Evolutionary conservation across 2,113 vertebrate genomes (phyloP).

Genomic region (Willisornis vidua): DNA sequence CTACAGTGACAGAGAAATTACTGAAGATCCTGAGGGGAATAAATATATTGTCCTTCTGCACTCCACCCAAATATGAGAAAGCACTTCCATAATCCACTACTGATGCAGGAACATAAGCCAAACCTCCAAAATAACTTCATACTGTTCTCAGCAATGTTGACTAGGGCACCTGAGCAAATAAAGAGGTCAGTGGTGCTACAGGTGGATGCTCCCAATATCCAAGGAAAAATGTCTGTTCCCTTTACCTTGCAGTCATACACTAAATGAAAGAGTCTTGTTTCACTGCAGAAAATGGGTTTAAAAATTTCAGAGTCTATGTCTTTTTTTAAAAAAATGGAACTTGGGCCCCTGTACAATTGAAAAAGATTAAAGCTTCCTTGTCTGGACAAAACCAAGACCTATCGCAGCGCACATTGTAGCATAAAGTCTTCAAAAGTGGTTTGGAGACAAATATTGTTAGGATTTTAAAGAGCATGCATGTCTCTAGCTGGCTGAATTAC

Average conservation of each 20-base stretch:
- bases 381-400: background rate
- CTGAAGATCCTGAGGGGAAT: background rate
- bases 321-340: background rate
- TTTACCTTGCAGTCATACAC: background rate
- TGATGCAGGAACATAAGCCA: background rate
- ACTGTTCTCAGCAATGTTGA: background rate
- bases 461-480: background rate
- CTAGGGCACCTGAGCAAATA: background rate
- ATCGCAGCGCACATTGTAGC: background rate
- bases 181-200: background rate
- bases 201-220: background rate
- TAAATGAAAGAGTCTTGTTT: background rate
- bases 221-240: background rate
- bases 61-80: background rate
- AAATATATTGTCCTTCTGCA: background rate
- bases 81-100: background rate
- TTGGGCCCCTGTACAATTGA: accelerated
- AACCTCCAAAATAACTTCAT: background rate
- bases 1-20: background rate
- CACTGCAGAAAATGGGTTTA: background rate
- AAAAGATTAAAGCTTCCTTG: background rate
- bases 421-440: background rate
- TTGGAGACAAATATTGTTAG: background rate
- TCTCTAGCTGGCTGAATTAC: background rate
- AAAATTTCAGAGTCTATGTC: background rate